These are phyloP conservation scores for Diaphora mendica DNA, from an alignment of 2,888 invertebrate species.

Conservation along the genomic window DNA sequence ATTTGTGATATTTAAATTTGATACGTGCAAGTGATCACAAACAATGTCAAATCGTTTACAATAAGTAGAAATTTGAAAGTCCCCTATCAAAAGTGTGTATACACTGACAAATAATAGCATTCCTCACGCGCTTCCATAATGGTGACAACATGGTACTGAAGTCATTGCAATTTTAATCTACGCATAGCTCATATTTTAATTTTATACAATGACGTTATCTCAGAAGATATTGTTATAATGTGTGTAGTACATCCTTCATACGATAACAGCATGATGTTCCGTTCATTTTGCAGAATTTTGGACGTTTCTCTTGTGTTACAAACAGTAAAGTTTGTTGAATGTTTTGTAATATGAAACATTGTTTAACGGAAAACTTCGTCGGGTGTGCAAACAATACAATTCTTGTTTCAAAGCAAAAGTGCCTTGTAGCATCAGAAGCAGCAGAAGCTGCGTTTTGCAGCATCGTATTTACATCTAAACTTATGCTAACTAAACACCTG, in stretches of 20 bases:
- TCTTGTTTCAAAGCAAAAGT: constrained; percentile 60
- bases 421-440: too few relatives aligned
- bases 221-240: constrained; percentile 4
- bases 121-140: constrained; percentile 58
- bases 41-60: constrained; percentile 62
- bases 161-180: constrained; percentile 24
- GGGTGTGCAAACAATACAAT: constrained; percentile 63
- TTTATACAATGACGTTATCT: constrained; percentile 19
- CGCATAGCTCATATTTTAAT: constrained; percentile 22
- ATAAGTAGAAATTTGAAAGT: constrained; percentile 71
- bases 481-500: constrained; percentile 25
- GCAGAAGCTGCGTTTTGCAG: constrained; percentile 24
- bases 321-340: constrained; percentile 49
- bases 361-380: constrained; percentile 71
- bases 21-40: constrained; percentile 61
- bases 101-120: constrained; percentile 72
- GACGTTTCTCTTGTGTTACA: constrained; percentile 35
- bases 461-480: constrained; percentile 32
- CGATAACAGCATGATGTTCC: constrained; percentile 16
- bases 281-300: constrained; percentile 35
- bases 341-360: constrained; percentile 73
- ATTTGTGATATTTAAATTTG: constrained; percentile 57
- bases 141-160: constrained; percentile 44
- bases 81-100: constrained; percentile 22
- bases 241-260: background rate